phyloP scores from a whole-genome alignment of 1,140 invertebrate genomes.

The Euschistus heros region DNA sequence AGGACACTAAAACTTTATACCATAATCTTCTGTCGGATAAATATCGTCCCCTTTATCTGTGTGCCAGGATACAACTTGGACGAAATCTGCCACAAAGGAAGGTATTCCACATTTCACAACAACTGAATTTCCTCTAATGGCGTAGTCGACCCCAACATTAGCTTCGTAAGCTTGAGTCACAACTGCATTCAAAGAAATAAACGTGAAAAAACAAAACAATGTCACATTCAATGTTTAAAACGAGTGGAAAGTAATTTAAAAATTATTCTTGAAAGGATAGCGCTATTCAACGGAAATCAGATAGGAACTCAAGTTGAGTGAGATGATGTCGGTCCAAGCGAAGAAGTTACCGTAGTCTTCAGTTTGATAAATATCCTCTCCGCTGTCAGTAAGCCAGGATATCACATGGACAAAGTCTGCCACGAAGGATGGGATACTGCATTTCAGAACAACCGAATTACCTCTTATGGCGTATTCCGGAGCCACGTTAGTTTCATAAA shows the following conservation, averaged over 20 bases:
- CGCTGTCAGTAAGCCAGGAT: conserved; percentile 55
- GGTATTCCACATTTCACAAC: conserved; percentile 83
- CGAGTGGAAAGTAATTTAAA: too few relatives aligned
- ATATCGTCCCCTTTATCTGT: conserved; percentile 44
- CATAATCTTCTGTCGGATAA: conserved; percentile 38
- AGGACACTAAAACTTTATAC: neutral
- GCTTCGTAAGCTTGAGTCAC: conserved; percentile 76
- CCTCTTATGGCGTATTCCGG: conserved; percentile 85
- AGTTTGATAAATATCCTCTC: conserved; percentile 12
- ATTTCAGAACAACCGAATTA: conserved; percentile 85
- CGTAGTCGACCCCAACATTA: conserved; percentile 82
- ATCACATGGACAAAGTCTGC: conserved; percentile 74
- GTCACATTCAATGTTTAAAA: too few relatives aligned
- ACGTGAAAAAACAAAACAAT: too few relatives aligned
- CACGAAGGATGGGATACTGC: conserved; percentile 78
- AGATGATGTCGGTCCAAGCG: too few relatives aligned
- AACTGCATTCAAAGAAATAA: conserved; percentile 43
- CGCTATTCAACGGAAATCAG: too few relatives aligned
- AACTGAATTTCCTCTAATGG: conserved; percentile 79
- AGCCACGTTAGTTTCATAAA: conserved; percentile 80
- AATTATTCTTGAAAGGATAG: too few relatives aligned
- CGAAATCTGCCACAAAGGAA: conserved; percentile 59
- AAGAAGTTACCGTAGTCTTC: conserved; percentile 73
- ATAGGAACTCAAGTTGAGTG: too few relatives aligned
- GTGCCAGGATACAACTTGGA: conserved; percentile 81